Base-by-base conservation (phyloP, 2,888 invertebrate species). In the Pterostichus niger region DNA sequence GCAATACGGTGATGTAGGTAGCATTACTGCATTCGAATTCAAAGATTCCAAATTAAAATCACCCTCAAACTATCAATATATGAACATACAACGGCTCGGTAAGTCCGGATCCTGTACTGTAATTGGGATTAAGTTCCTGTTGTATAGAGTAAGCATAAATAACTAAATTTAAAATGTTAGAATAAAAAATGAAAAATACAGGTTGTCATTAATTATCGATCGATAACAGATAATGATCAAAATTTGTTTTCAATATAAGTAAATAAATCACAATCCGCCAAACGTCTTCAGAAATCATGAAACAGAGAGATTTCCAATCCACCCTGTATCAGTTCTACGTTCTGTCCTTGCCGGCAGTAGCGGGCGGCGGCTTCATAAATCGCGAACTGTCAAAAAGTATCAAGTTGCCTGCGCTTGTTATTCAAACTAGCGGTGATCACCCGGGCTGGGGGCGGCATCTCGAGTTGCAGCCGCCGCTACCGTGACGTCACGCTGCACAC, bases 361-460 rank as follows among this genome's bases (percentile, higher is more conserved):
- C 61, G 15, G 11, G 59, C 17, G 24, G 68, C 44, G 52, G n/a
- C 40, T 40, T 13, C 73, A 81, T 81, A 81, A 81, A 81, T 81
- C 81, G 81, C 64, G 44, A 81, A 73, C 81, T 81, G 81, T 81
- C 81, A 81, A 81, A 80, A 81, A 81, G 81, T 81, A 81, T 80
- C 80, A 80, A 80, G 80, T 80, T 80, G 33, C 68, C 35, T 80
- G 44, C 49, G 81, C 56, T 71, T 81, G 81, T 81, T 81, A 81
- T 81, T 81, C 81, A 81, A 81, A 81, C 81, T 81, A 81, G 81
- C 35, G 80, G 68, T 68, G 80, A 77, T 77, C 77, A 77, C 49
- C 13, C 49, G 17, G 31, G 56, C 56, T n/a, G 46, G 33, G 44
- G 49, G 73, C 15, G 44, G 68, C 1, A 40, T 40, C 40, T 40